Conservation (phyloP, 92 coral and sea anemone species). For the Paramuricea clavata region DNA sequence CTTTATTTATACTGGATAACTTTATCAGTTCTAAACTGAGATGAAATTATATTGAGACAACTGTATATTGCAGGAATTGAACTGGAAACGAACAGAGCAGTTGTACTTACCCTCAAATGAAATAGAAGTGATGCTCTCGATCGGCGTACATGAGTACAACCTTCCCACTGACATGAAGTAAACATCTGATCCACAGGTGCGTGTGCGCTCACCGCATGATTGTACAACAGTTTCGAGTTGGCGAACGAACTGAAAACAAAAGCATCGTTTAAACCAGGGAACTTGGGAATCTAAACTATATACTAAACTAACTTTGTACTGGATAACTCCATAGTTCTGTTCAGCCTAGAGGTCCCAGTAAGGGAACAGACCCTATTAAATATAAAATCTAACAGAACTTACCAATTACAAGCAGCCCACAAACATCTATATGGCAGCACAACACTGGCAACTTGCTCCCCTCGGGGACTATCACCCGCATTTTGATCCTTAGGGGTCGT, state of each 20-base stretch:
- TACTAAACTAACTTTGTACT: no score
- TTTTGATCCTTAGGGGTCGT: neutral
- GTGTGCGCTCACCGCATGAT: conserved; percentile 87
- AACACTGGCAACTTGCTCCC: conserved; percentile 19
- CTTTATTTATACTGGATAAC: no score
- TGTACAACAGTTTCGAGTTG: conserved; percentile 79
- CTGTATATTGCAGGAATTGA: neutral
- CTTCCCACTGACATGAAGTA: conserved; percentile 97
- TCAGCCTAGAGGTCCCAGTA: no score
- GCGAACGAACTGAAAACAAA: conserved; percentile 78
- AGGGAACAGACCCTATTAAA: no score
- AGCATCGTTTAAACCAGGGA: conserved; percentile 60
- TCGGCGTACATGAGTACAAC: conserved; percentile 92
- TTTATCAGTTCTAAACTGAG: neutral
- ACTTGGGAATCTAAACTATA: no score
- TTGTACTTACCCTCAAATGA: conserved; percentile 80
- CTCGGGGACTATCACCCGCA: conserved; percentile 18
- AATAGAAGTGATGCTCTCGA: conserved; percentile 92
- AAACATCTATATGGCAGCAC: conserved; percentile 7
- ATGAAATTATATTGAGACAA: neutral
- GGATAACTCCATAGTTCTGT: no score
- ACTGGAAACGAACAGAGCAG: neutral
- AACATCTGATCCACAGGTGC: conserved; percentile 86
- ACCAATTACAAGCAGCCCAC: conserved; percentile 43
- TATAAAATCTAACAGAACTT: neutral